phyloP scores from a whole-genome alignment of 2,797 vertebrate species.

The Parauchenoglanis ngamensis region DNA sequence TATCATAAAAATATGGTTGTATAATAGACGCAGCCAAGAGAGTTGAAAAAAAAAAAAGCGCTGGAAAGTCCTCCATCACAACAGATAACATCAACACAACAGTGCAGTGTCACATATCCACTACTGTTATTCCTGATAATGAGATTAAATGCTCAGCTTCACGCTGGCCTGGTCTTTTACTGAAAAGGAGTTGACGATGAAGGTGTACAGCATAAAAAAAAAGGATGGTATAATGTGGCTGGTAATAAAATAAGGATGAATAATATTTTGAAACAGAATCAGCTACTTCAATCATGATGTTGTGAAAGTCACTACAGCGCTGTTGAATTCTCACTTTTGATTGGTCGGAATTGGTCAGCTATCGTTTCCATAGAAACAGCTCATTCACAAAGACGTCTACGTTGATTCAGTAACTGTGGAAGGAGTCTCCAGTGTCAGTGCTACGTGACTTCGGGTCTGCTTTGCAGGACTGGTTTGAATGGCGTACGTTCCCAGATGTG shows the following conservation, averaged over 20 bases:
- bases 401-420: neutral
- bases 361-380: neutral
- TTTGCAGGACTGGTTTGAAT: neutral
- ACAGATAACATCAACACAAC: conserved; percentile 29
- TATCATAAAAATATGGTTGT: neutral
- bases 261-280: no score
- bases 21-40: neutral
- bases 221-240: no score
- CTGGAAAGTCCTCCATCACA: conserved; percentile 11
- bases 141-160: neutral
- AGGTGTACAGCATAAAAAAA: neutral
- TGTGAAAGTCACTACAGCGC: neutral
- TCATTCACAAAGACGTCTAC: neutral
- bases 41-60: neutral
- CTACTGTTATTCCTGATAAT: neutral
- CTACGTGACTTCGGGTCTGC: neutral
- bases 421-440: neutral
- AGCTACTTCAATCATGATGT: no score
- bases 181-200: neutral
- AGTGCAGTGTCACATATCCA: neutral
- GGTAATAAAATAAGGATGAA: no score
- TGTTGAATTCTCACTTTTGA: neutral
- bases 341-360: neutral
- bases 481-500: neutral
- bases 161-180: neutral